Conservation (phyloP, 2,113 vertebrate genomes). For the Solenodon paradoxus region DNA sequence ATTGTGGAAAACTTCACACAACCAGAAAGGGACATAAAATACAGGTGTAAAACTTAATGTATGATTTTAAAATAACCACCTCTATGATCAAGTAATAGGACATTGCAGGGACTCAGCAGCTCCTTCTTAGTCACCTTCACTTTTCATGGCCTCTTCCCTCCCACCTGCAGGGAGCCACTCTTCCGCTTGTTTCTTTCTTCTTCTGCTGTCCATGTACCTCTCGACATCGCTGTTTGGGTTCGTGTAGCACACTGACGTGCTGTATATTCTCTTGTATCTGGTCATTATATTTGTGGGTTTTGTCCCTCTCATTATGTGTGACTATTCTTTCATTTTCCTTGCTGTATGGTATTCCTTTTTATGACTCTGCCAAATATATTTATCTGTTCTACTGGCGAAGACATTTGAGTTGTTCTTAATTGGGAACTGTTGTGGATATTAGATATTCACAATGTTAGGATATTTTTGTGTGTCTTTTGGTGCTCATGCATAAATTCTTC, state of each 20-base stretch:
- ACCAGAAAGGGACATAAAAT: not conserved
- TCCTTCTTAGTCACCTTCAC: not conserved
- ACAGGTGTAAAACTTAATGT: not conserved
- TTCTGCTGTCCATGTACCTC: not conserved
- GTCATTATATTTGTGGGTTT: not conserved
- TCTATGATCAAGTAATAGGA: not conserved
- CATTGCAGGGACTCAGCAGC: not conserved
- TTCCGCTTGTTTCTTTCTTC: not conserved
- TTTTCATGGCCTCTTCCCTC: not conserved
- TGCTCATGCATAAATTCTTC: not conserved
- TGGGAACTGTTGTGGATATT: not conserved
- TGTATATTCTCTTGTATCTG: not conserved
- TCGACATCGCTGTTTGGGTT: not conserved
- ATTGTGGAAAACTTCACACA: not conserved
- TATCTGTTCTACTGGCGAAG: not conserved
- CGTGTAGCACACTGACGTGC: not conserved
- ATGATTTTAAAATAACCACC: constrained; percentile 9
- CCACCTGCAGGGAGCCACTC: not conserved
- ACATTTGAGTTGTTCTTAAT: not conserved
- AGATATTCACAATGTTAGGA: too few relatives aligned
- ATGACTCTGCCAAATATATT: not conserved
- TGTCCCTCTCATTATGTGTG: not conserved
- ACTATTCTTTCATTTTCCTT: not conserved
- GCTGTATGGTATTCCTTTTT: not conserved
- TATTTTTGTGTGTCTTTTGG: not conserved